Conservation (phyloP, 2,797 vertebrate genomes). For the Dermochelys coriacea region DNA sequence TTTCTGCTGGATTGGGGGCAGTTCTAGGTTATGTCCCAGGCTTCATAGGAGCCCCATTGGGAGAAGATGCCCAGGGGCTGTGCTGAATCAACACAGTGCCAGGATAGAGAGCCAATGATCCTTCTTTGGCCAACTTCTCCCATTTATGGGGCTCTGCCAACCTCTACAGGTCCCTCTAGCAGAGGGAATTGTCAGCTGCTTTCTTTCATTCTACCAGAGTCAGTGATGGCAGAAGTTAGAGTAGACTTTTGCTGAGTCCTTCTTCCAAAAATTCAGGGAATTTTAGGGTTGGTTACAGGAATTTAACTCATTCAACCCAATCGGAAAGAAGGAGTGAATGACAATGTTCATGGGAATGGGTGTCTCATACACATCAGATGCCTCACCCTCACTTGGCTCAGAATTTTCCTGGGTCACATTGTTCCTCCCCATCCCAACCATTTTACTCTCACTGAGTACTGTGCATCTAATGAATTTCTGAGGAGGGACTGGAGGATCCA, state of each 20-base stretch:
- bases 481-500: background rate
- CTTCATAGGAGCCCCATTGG: background rate
- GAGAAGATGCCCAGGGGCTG: background rate
- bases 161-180: background rate
- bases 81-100: background rate
- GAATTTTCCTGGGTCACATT: background rate
- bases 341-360: background rate
- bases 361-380: background rate
- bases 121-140: background rate
- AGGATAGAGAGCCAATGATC: background rate
- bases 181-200: background rate
- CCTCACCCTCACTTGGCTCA: background rate
- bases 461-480: background rate
- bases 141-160: background rate
- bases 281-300: background rate
- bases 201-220: background rate
- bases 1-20: background rate
- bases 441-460: background rate
- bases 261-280: rapidly evolving
- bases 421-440: background rate
- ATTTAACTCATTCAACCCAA: background rate
- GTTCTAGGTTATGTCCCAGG: background rate
- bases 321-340: background rate
- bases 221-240: background rate
- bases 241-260: background rate